Evolutionary conservation across 92 coral and sea anemone genomes (phyloP).

Genomic region (Bergia puertoricense): DNA sequence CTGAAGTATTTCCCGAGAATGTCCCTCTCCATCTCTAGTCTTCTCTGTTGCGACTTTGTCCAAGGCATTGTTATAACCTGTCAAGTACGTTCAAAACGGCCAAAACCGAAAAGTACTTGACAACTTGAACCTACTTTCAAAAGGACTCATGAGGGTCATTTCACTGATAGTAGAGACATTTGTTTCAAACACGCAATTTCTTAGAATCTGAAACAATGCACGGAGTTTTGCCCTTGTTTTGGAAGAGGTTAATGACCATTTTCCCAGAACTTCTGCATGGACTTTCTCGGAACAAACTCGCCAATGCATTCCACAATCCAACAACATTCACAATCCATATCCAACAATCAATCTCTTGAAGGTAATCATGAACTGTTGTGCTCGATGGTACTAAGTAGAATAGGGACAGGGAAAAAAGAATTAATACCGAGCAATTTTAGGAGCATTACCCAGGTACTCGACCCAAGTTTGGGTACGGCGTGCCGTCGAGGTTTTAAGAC

Average conservation of each 20-base stretch:
- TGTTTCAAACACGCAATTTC: not conserved
- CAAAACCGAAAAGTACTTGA: too few relatives aligned
- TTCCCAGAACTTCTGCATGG: not conserved
- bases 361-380: too few relatives aligned
- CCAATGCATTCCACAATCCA: too few relatives aligned
- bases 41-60: constrained; percentile 59
- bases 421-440: too few relatives aligned
- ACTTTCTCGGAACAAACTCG: not conserved
- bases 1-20: constrained; percentile 67
- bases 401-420: too few relatives aligned
- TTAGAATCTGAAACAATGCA: not conserved
- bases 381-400: too few relatives aligned
- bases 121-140: not conserved
- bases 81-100: too few relatives aligned
- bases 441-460: too few relatives aligned
- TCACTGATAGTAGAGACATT: not conserved
- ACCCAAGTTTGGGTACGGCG: too few relatives aligned
- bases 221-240: not conserved
- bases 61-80: constrained; percentile 38
- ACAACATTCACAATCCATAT: too few relatives aligned
- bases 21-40: constrained; percentile 69
- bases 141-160: not conserved
- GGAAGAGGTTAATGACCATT: not conserved
- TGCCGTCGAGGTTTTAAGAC: too few relatives aligned
- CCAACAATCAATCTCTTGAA: too few relatives aligned